These are phyloP conservation scores for Sphaeramia orbicularis DNA, from an alignment of 2,797 vertebrate species.

Conservation along the genomic window DNA sequence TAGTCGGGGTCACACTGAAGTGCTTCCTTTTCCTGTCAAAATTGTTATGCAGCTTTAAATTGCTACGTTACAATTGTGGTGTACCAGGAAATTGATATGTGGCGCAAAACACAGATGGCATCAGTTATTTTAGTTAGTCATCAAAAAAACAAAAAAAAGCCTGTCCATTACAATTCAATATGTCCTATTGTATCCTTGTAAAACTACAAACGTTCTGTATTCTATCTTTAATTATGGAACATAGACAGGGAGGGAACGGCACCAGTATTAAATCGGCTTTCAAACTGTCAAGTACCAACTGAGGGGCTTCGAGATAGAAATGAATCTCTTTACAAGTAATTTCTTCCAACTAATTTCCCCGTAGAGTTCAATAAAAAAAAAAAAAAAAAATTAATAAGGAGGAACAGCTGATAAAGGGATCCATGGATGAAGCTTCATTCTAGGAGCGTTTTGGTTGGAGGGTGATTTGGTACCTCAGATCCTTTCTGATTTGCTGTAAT, in stretches of 20 bases:
- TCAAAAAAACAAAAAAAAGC: too few species aligned
- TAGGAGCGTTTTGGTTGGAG: constrained; percentile 60
- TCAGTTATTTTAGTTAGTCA: too few species aligned
- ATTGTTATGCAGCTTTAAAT: too few species aligned
- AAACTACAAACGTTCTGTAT: constrained; percentile 1
- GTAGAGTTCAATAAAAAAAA: constrained; percentile 71
- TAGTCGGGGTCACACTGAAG: too few species aligned
- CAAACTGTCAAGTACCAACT: constrained; percentile 57
- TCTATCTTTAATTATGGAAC: constrained; percentile 36
- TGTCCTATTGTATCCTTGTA: background rate
- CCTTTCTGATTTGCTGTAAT: constrained; percentile 68
- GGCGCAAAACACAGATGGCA: too few species aligned
- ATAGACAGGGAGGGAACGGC: constrained; percentile 37
- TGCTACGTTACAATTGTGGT: too few species aligned
- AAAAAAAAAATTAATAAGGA: constrained; percentile 76
- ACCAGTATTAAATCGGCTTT: constrained; percentile 57
- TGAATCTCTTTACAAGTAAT: constrained; percentile 74
- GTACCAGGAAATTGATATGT: too few species aligned
- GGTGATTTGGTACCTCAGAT: constrained; percentile 59
- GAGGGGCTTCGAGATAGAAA: constrained; percentile 61
- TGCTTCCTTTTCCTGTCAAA: too few species aligned
- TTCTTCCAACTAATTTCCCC: constrained; percentile 78
- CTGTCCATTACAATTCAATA: constrained; percentile 18
- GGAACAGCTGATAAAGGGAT: constrained; percentile 76
- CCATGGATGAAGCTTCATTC: constrained; percentile 65